Evolutionary conservation across 2,888 invertebrate genomes (phyloP).

Genomic region (Phortica magna): DNA sequence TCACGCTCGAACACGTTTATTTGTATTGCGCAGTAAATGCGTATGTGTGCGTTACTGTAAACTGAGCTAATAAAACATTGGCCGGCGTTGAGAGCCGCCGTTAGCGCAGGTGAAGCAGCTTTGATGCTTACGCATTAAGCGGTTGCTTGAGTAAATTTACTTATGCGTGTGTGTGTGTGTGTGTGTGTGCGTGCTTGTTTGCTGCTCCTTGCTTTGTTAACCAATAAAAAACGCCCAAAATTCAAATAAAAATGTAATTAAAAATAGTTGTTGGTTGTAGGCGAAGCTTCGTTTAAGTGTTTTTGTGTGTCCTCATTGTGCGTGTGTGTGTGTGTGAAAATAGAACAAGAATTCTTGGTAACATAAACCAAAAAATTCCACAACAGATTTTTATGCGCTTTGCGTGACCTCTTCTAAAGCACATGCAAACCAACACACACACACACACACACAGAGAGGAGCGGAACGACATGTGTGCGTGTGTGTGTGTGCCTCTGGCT

Average conservation of each 20-base stretch:
- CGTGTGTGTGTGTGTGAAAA: conserved; percentile 49
- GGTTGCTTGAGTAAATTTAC: conserved; percentile 35
- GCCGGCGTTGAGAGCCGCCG: conserved; percentile 37
- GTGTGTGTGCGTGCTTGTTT: conserved; percentile 2
- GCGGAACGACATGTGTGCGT: not conserved
- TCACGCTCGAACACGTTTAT: not conserved
- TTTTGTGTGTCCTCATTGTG: conserved; percentile 30
- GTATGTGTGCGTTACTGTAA: conserved; percentile 38
- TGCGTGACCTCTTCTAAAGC: conserved; percentile 60
- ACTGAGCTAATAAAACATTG: conserved; percentile 59
- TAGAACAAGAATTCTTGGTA: not conserved
- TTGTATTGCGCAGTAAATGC: not conserved
- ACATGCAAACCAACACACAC: conserved; percentile 41
- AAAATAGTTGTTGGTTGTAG: conserved; percentile 52
- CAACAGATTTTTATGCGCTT: conserved; percentile 62
- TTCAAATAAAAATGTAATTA: conserved; percentile 68
- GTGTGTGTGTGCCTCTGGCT: conserved; percentile 41
- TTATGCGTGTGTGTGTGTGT: conserved; percentile 43
- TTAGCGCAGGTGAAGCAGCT: not conserved
- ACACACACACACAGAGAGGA: not conserved
- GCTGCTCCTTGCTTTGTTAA: conserved; percentile 45
- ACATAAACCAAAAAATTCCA: conserved; percentile 52
- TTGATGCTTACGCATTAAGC: not conserved
- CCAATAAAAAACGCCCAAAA: conserved; percentile 57
- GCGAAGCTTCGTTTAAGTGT: not conserved